Conservation (phyloP, 2,797 vertebrate genomes). For the Danio albolineatus region DNA sequence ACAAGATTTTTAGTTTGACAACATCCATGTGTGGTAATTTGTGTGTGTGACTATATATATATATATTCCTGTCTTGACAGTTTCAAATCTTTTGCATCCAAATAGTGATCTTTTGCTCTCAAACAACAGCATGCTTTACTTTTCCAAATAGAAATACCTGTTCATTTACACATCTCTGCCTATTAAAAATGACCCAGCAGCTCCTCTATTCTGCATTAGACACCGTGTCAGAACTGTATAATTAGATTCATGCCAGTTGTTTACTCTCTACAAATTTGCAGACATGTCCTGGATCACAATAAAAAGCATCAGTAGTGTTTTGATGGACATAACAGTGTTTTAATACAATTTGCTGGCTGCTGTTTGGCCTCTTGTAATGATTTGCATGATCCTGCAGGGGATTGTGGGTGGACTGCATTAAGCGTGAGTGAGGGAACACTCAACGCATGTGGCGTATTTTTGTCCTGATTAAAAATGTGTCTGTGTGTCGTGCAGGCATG, state of each 20-base stretch:
- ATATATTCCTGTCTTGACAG: constrained; percentile 8
- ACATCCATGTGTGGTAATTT: constrained; percentile 12
- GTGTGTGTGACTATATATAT: no score
- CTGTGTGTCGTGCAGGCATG: constrained; percentile 76
- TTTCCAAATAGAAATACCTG: constrained; percentile 50
- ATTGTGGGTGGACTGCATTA: constrained; percentile 55
- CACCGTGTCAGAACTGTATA: constrained; percentile 50
- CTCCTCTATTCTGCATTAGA: constrained; percentile 39
- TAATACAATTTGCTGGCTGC: constrained; percentile 61
- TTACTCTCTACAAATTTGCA: constrained; percentile 49
- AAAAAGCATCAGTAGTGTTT: constrained; percentile 41
- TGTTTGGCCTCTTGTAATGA: constrained; percentile 54
- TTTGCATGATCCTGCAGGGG: constrained; percentile 34
- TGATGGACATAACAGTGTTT: constrained; percentile 54
- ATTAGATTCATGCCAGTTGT: constrained; percentile 57
- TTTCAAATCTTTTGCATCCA: constrained; percentile 54
- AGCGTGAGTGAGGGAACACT: neutral
- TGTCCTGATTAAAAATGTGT: constrained; percentile 32
- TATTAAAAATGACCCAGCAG: constrained; percentile 58
- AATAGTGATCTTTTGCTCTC: constrained; percentile 46
- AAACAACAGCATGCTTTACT: constrained; percentile 9
- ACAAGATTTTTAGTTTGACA: neutral
- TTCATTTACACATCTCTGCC: constrained; percentile 54
- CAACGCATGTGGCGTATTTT: neutral
- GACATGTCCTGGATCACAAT: constrained; percentile 23